Evolutionary conservation across 2,797 vertebrate genomes (phyloP).

Genomic region (Carduelis carduelis): DNA sequence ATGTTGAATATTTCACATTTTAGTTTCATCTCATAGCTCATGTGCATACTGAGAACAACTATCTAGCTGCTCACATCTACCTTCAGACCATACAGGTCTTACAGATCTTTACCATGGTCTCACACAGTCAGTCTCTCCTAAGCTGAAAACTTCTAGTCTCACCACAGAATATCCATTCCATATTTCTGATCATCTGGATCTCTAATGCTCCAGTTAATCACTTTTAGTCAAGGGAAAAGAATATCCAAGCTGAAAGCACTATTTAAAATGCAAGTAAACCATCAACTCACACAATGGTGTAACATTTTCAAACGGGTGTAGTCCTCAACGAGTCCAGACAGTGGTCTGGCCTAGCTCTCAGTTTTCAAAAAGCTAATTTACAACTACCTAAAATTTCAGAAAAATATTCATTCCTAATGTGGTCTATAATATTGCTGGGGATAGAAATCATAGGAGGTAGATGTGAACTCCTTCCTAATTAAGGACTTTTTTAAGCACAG

Average conservation of each 20-base stretch:
- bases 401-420: neutral
- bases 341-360: neutral
- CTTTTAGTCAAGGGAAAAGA: neutral
- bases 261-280: neutral
- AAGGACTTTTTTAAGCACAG: neutral
- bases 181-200: neutral
- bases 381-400: neutral
- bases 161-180: neutral
- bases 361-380: neutral
- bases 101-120: neutral
- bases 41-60: neutral
- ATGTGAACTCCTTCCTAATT: neutral
- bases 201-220: neutral
- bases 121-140: neutral
- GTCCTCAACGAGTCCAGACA: fast-evolving
- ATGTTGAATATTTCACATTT: neutral
- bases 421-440: neutral
- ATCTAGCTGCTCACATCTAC: neutral
- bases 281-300: neutral
- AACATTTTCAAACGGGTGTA: neutral
- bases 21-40: neutral
- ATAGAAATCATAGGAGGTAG: neutral
- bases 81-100: neutral
- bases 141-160: neutral
- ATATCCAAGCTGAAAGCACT: neutral